A percentile compares a stretch with the other conserved stretches of the same genome.
Evolutionary conservation across 2,113 vertebrate species (phyloP).

Genomic region (Enhydra lutris): DNA sequence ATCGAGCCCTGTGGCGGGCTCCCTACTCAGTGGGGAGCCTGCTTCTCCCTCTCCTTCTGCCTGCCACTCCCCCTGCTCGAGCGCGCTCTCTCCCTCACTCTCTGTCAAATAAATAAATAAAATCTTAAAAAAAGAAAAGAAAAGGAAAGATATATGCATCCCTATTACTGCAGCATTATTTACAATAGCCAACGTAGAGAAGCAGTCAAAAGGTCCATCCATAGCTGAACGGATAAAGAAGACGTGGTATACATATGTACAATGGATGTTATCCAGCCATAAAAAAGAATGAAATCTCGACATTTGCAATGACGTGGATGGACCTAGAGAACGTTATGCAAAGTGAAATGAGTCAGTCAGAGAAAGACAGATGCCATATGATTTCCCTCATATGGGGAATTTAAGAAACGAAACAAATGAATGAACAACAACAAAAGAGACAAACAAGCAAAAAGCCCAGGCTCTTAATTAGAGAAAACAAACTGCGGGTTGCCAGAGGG

Average conservation of each 20-base stretch:
- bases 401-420: neutral
- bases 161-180: neutral
- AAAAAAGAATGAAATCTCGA: neutral
- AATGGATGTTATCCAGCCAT: neutral
- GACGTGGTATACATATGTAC: neutral
- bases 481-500: neutral
- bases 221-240: neutral
- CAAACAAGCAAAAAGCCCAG: neutral
- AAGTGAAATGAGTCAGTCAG: neutral
- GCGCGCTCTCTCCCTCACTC: no score
- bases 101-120: no score
- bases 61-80: no score
- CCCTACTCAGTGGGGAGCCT: no score
- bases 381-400: neutral
- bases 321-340: neutral
- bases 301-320: neutral
- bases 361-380: neutral
- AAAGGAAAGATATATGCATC: neutral
- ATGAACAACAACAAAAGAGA: neutral
- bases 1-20: no score
- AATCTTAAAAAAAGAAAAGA: no score
- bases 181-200: neutral
- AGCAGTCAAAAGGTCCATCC: neutral
- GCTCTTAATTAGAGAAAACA: neutral
- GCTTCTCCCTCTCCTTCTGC: no score